Percentiles rank a stretch among this genome's conserved stretches.
These are phyloP conservation scores for Podarcis siculus DNA, from an alignment of 2,797 vertebrate species.

Conservation along the genomic window DNA sequence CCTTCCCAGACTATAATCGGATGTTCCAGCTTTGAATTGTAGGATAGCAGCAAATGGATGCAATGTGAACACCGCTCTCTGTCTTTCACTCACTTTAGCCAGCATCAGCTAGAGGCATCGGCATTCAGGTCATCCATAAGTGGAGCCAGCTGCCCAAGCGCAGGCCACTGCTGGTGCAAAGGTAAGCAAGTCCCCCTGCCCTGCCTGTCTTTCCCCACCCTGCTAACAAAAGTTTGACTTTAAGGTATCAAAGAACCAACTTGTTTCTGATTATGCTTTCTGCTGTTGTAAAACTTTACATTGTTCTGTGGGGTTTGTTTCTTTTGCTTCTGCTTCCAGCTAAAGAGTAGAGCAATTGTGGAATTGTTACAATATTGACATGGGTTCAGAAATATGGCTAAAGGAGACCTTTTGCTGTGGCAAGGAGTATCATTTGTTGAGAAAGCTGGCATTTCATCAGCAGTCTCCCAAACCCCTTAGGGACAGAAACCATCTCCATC, in stretches of 20 bases:
- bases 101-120: constrained; percentile 93
- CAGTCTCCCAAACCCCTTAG: neutral
- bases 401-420: neutral
- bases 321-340: neutral
- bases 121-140: constrained; percentile 97
- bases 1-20: neutral
- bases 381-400: neutral
- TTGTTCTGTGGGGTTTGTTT: neutral
- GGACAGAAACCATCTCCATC: neutral
- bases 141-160: constrained; percentile 97
- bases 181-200: constrained; percentile 70
- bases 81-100: constrained; percentile 79
- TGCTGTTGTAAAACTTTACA: neutral
- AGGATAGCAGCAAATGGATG: neutral
- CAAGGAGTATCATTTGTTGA: neutral
- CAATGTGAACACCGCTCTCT: neutral
- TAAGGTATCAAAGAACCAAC: constrained; percentile 24
- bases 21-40: neutral
- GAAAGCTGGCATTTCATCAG: neutral
- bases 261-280: neutral
- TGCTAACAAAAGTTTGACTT: neutral
- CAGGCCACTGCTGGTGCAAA: constrained; percentile 93
- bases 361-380: neutral
- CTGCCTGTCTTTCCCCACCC: too few species aligned
- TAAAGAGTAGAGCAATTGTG: neutral